phyloP scores from a whole-genome alignment of 2,888 invertebrate genomes.

The Exephanes ischioxanthus region DNA sequence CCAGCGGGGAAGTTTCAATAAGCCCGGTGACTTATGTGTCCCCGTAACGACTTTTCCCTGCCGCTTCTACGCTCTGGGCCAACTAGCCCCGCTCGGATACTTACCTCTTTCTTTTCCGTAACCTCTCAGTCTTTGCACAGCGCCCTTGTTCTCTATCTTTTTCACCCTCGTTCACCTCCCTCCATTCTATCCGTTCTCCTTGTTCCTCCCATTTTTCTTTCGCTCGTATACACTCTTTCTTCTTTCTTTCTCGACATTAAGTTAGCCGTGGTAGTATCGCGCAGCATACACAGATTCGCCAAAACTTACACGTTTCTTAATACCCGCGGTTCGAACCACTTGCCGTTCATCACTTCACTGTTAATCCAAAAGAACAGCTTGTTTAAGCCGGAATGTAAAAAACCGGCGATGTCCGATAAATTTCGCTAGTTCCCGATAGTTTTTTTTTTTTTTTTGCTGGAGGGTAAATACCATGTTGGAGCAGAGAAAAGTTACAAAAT shows the following conservation, averaged over 20 bases:
- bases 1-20: slow-evolving; percentile 80
- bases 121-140: slow-evolving; percentile 32
- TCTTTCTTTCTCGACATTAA: not conserved
- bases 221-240: not conserved
- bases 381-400: not conserved
- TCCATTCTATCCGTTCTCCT: slow-evolving; percentile 26
- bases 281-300: not conserved
- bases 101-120: slow-evolving; percentile 53
- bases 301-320: not conserved
- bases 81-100: slow-evolving; percentile 43
- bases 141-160: not conserved
- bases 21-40: slow-evolving; percentile 79
- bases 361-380: not conserved
- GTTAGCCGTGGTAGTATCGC: not conserved
- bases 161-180: slow-evolving; percentile 36
- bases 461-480: not conserved
- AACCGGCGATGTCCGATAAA: not conserved
- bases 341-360: not conserved
- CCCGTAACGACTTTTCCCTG: slow-evolving; percentile 78
- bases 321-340: not conserved
- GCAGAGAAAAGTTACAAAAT: too few relatives aligned
- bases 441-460: not conserved
- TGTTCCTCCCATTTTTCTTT: slow-evolving; percentile 30
- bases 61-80: slow-evolving; percentile 63
- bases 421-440: not conserved